phyloP scores from a whole-genome alignment of 1,140 invertebrate species.

The Bemisia tabaci region DNA sequence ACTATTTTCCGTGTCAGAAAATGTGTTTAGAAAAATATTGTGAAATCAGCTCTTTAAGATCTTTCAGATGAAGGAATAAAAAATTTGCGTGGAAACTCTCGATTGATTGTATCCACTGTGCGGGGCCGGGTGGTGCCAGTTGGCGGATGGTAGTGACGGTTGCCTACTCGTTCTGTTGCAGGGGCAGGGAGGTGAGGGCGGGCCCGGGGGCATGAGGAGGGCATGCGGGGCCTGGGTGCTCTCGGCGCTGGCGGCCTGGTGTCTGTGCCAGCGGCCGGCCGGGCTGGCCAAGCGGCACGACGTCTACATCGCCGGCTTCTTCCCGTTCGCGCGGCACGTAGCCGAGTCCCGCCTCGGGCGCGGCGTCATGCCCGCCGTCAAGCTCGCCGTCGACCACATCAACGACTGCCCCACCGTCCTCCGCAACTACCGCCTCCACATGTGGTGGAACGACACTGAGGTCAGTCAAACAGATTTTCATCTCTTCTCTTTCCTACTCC shows the following conservation, averaged over 20 bases:
- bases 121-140: background rate
- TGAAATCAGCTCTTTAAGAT: too few species aligned
- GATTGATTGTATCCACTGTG: too few species aligned
- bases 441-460: constrained; percentile 92
- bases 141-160: background rate
- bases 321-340: constrained; percentile 67
- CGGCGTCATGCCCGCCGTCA: constrained; percentile 85
- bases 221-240: background rate
- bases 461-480: constrained; percentile 37
- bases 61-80: too few species aligned
- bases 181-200: background rate
- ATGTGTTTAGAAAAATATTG: too few species aligned
- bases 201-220: background rate
- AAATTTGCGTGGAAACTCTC: too few species aligned
- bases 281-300: constrained; percentile 42
- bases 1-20: too few species aligned
- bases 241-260: background rate
- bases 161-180: background rate
- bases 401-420: constrained; percentile 74
- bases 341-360: constrained; percentile 49
- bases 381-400: constrained; percentile 80
- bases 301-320: constrained; percentile 84
- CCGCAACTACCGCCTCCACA: constrained; percentile 73
- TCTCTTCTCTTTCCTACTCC: background rate
- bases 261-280: constrained; percentile 37